phyloP scores from a whole-genome alignment of 2,888 invertebrate species.

The Beris morrisii region DNA sequence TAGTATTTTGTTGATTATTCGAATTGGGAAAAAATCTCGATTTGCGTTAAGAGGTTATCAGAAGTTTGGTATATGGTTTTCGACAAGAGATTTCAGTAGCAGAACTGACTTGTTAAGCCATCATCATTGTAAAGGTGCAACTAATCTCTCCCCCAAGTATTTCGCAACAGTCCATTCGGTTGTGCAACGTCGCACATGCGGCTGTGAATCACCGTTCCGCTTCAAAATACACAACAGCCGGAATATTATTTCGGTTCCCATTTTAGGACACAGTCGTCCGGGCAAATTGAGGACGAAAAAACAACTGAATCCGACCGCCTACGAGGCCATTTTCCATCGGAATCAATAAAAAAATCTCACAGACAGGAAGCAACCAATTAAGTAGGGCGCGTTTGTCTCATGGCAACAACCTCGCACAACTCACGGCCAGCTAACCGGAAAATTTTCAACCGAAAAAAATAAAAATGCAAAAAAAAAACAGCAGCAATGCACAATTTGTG shows the following conservation, averaged over 20 bases:
- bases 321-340: too few relatives aligned
- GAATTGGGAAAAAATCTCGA: constrained; percentile 27
- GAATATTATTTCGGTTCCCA: too few relatives aligned
- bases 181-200: constrained; percentile 1
- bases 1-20: constrained; percentile 5
- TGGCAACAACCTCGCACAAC: too few relatives aligned
- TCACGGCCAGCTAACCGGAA: too few relatives aligned
- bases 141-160: background rate
- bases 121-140: constrained; percentile 11
- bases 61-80: constrained; percentile 49
- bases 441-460: too few relatives aligned
- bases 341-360: background rate
- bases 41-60: constrained; percentile 42
- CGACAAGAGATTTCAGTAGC: constrained; percentile 55
- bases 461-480: too few relatives aligned
- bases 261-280: too few relatives aligned
- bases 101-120: constrained; percentile 49
- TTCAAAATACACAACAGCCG: too few relatives aligned
- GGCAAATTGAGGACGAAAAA: too few relatives aligned
- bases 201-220: background rate
- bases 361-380: background rate
- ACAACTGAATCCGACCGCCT: too few relatives aligned
- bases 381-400: too few relatives aligned
- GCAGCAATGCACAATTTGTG: too few relatives aligned
- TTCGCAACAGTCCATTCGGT: background rate